Evolutionary conservation across 2,888 invertebrate genomes (phyloP), one percentile per base, ranked within the genome.

Genomic region (Tinea trinotella): DNA sequence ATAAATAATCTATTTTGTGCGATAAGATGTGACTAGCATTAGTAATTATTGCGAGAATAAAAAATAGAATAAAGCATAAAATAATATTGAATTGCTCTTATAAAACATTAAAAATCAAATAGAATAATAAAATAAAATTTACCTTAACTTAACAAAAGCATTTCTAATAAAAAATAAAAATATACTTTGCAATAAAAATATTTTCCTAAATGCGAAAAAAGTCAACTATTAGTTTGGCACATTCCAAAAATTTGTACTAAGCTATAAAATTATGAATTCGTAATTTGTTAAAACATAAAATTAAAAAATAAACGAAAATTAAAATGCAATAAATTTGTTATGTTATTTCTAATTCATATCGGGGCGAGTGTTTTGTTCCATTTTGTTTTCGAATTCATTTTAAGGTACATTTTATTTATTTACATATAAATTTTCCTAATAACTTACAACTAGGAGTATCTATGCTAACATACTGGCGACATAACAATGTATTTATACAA

Each of bases 281-380:
- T 13, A 40, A 40, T n/a, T 13, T 40, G n/a, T n/a, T n/a, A n/a
- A n/a, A n/a, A n/a, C n/a, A n/a, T n/a, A n/a, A n/a, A 2, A 40
- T 3, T 4, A 15, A 12, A 13, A 40, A 40, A 2, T 13, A 40
- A 40, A 12, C 2, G 7, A 40, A 12, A 1, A 24, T 12, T n/a
- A 52, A 52, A 30, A 52, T 84, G 84, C 83, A 82, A 82, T 70
- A 70, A 66, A 62, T 64, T 66, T 71, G 70, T 69, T 72, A 76
- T 71, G 68, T 74, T 81, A 80, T 67, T 64, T 66, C 76, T 83
- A 79, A 74, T 73, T 75, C 75, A 65, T 79, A 81, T 73, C 81
- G 79, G 74, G 76, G 84, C 84, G 84, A 85, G 84, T 82, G n/a
- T 71, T 75, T 73, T 81, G 84, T 85, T 85, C 84, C 84, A 74